Conservation (phyloP, 2,113 vertebrate species). For the Hemichromis elongatus region DNA sequence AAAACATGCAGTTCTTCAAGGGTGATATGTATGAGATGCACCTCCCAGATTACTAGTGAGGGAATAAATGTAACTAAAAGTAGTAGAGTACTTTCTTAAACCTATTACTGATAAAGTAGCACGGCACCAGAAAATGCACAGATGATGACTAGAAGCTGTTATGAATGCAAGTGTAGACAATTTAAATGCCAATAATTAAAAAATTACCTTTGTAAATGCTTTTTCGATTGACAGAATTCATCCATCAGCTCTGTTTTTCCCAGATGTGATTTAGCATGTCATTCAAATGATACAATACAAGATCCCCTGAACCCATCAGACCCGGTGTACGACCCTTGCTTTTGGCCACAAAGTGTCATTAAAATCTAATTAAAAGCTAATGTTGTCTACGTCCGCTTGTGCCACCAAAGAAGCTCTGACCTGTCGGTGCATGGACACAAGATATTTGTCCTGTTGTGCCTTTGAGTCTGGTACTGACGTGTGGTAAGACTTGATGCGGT, state of each 20-base stretch:
- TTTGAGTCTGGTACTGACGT: background rate
- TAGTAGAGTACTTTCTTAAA: background rate
- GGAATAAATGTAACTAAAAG: background rate
- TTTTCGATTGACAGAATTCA: background rate
- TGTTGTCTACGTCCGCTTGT: background rate
- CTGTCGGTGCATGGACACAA: background rate
- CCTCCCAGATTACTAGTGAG: background rate
- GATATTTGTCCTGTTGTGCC: background rate
- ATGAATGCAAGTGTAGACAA: background rate
- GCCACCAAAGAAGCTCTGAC: background rate
- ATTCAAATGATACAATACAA: background rate
- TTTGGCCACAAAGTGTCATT: background rate
- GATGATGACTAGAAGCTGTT: background rate
- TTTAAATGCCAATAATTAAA: background rate
- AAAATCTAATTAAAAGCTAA: background rate
- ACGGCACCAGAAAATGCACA: background rate
- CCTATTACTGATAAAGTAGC: background rate
- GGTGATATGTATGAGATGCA: background rate
- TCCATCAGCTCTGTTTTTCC: background rate
- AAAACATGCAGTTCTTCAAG: background rate
- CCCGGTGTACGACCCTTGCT: too few relatives aligned
- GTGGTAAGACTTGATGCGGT: background rate
- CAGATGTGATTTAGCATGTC: background rate
- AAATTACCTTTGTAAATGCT: background rate
- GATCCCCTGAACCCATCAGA: background rate